Evolutionary conservation across 2,113 vertebrate species (phyloP).

Genomic region (Macquaria ambigua): DNA sequence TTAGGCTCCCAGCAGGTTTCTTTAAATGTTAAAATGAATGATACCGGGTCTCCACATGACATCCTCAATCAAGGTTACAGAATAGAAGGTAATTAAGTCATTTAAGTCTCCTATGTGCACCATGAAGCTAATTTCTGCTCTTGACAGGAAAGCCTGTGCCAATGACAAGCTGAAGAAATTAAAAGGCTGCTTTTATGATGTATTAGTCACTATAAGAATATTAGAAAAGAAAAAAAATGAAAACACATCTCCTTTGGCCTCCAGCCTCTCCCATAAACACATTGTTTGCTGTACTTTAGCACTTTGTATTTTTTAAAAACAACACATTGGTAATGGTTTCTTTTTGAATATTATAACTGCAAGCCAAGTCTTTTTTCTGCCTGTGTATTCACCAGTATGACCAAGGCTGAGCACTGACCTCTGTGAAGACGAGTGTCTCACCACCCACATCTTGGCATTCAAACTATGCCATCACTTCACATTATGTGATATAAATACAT

Average conservation of each 20-base stretch:
- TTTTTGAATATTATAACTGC: background rate
- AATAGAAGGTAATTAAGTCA: slow-evolving; percentile 32
- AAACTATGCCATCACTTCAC: background rate
- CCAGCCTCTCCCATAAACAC: background rate
- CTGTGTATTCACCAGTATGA: background rate
- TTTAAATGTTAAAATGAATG: slow-evolving; percentile 16
- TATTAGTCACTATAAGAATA: background rate
- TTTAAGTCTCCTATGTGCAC: slow-evolving; percentile 6
- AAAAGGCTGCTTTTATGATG: background rate
- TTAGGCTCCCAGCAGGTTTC: slow-evolving; percentile 31
- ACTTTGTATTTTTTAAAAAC: background rate
- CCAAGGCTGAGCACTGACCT: slow-evolving; percentile 16
- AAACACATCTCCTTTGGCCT: background rate
- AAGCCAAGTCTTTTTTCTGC: background rate
- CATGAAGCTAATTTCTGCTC: background rate
- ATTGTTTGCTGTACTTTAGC: background rate
- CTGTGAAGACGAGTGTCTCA: background rate
- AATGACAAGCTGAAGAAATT: slow-evolving; percentile 4
- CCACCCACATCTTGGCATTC: slow-evolving; percentile 38
- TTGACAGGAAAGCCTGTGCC: background rate
- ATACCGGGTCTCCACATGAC: slow-evolving; percentile 17
- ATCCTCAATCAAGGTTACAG: slow-evolving; percentile 43
- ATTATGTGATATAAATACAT: slow-evolving; percentile 31
- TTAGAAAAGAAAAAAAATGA: background rate
- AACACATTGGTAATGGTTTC: background rate